Evolutionary conservation across 2,797 vertebrate species (phyloP).

Genomic region (Spondyliosoma cantharus): DNA sequence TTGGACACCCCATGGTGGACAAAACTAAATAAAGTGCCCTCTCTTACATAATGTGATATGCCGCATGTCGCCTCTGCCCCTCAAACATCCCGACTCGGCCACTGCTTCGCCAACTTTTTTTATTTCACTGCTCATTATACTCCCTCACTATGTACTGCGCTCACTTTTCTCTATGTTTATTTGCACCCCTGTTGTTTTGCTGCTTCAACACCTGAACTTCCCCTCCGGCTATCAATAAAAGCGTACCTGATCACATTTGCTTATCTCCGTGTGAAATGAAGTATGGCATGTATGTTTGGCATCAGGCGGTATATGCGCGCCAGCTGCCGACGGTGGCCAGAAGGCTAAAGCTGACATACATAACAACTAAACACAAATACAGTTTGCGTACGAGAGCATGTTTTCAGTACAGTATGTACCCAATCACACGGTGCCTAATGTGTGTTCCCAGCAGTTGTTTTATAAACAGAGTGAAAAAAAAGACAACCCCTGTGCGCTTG

Average conservation of each 20-base stretch:
- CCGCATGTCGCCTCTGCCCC: too few species aligned
- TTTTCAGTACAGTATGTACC: constrained; percentile 62
- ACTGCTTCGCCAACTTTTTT: too few species aligned
- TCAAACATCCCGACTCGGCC: too few species aligned
- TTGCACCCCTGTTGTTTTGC: background rate
- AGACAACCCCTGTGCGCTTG: background rate
- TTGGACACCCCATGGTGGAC: too few species aligned
- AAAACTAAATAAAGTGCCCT: too few species aligned
- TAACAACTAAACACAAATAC: constrained; percentile 5
- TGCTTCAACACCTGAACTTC: background rate
- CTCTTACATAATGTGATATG: too few species aligned
- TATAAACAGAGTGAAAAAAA: constrained; percentile 50
- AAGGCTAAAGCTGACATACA: constrained; percentile 24
- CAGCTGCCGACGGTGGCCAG: constrained; percentile 17
- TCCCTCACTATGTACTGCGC: background rate
- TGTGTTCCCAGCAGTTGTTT: constrained; percentile 61
- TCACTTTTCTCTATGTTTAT: too few species aligned
- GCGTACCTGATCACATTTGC: background rate
- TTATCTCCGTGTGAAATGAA: background rate
- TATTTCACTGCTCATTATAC: background rate
- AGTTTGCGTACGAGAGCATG: background rate
- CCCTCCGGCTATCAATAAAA: background rate
- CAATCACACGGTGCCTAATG: background rate
- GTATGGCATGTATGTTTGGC: background rate
- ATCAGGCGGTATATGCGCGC: background rate